A percentile compares a stretch with the other conserved stretches of the same genome.
These are phyloP conservation scores for Dendronephthya gigantea DNA, from an alignment of 64 coral and sea anemone species.

Conservation along the genomic window DNA sequence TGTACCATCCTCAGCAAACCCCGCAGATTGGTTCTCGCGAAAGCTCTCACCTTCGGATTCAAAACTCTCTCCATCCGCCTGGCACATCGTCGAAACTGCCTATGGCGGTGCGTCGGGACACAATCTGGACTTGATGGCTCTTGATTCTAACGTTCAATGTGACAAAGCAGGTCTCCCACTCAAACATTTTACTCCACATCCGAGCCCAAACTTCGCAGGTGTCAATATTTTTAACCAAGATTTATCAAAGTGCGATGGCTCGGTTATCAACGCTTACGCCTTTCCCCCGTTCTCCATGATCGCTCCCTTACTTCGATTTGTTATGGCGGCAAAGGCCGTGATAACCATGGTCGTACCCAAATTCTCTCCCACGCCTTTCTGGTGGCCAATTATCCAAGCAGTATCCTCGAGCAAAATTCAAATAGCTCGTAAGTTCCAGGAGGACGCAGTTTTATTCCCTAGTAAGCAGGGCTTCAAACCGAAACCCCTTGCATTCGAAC, in stretches of 20 bases:
- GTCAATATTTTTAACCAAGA: slow-evolving; percentile 35
- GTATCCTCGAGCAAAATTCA: neutral
- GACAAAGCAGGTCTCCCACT: neutral
- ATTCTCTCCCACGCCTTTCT: neutral
- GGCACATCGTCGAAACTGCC: no score
- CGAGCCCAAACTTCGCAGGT: neutral
- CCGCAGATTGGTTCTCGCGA: neutral
- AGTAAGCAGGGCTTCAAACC: no score
- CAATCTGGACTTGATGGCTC: slow-evolving; percentile 16
- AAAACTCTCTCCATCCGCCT: neutral
- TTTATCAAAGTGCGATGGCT: neutral
- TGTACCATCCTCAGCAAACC: neutral
- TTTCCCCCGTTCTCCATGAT: slow-evolving; percentile 22
- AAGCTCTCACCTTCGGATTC: neutral
- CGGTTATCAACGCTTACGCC: slow-evolving; percentile 22
- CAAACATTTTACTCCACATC: slow-evolving; percentile 24
- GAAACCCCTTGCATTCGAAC: neutral
- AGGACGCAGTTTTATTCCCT: neutral
- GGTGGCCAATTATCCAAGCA: slow-evolving; percentile 32
- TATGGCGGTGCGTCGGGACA: neutral
- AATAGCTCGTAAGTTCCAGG: neutral
- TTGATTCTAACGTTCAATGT: slow-evolving; percentile 6
- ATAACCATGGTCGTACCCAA: slow-evolving; percentile 26
- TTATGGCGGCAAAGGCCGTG: neutral
- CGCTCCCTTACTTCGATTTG: slow-evolving; percentile 21